Evolutionary conservation across 2,797 vertebrate species (phyloP).

Genomic region (Silurus lanzhouensis): DNA sequence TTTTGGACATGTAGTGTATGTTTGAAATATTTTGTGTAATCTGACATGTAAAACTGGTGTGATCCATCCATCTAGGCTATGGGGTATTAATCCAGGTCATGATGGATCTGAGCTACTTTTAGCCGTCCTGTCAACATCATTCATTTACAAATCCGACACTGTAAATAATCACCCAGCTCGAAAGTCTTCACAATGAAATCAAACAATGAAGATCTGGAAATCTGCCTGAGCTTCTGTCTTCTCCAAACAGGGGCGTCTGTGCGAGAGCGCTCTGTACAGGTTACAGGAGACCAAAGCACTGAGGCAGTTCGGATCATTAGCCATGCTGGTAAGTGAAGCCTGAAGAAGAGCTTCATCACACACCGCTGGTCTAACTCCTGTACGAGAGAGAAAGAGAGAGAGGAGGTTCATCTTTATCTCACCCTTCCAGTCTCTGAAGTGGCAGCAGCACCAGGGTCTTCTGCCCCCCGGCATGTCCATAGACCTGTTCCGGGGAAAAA

Average conservation of each 20-base stretch:
- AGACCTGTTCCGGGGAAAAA: constrained; percentile 96
- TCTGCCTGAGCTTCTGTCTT: not conserved
- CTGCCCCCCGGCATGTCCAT: constrained; percentile 97
- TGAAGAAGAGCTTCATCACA: no score
- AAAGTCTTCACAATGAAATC: not conserved
- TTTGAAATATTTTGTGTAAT: not conserved
- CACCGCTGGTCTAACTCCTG: not conserved
- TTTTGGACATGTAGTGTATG: no score
- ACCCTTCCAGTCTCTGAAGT: constrained; percentile 86
- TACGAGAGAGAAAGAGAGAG: not conserved
- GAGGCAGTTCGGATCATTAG: constrained; percentile 56
- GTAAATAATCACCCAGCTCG: not conserved
- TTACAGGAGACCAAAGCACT: constrained; percentile 57
- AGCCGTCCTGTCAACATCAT: not conserved
- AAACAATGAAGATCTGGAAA: not conserved
- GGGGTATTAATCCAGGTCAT: not conserved
- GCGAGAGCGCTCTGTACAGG: constrained; percentile 56
- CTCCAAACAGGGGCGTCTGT: constrained; percentile 49
- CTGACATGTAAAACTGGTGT: not conserved
- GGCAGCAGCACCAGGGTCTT: constrained; percentile 97
- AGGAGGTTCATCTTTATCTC: not conserved
- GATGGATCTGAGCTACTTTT: not conserved
- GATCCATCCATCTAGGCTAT: not conserved
- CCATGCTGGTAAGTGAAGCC: constrained; percentile 50
- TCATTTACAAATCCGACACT: not conserved